Evolutionary conservation across 2,797 vertebrate species (phyloP), one percentile per base, ranked within the genome.

Genomic region (Lepilemur ruficaudatus): DNA sequence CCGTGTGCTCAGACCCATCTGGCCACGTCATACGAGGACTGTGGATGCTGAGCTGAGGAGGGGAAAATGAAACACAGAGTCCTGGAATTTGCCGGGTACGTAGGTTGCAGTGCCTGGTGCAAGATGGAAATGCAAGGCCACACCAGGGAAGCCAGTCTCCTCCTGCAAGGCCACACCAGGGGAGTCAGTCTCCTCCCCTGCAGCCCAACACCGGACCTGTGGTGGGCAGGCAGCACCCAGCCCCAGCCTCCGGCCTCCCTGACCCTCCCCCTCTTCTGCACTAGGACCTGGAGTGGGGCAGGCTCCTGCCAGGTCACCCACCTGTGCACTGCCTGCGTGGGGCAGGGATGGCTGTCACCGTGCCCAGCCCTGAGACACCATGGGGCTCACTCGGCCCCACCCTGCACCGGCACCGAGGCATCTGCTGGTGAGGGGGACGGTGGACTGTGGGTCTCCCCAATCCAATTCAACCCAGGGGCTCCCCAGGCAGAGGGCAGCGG

Each of bases 201-300:
- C 32, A 0, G 28, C 22, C 35, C 15, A 4, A 11, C 0, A 5
- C 23, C 17, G 35, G 3, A 30, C 61, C 22, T 50, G 8, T 5
- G 10, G 35, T 2, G 6, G 41, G 41, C 7, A 28, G 18, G 23
- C 5, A 2, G 38, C 32, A 65, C 14, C 48, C 25, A 69, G 18
- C 59, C 67, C 25, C 43, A 32, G 9, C 20, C 52, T 41, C 43
- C 52, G 12, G 7, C 35, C 5, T 12, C 52, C 81, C 81, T 17
- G 8, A 30, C 4, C n/a, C 22, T 11, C 9, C 63, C 1, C 1
- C 70, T 9, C 0, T 5, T 22, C 61, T 2, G 5, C 13, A 10
- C 55, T 43, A 35, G 6, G 35, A 23, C 55, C 63, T 18, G 46
- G 38, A 52, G 4, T 17, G 28, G 78, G 28, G 55, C 50, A 15